phyloP scores from a whole-genome alignment of 2,797 vertebrate genomes.

The Sternarchorhynchus goeldii region DNA sequence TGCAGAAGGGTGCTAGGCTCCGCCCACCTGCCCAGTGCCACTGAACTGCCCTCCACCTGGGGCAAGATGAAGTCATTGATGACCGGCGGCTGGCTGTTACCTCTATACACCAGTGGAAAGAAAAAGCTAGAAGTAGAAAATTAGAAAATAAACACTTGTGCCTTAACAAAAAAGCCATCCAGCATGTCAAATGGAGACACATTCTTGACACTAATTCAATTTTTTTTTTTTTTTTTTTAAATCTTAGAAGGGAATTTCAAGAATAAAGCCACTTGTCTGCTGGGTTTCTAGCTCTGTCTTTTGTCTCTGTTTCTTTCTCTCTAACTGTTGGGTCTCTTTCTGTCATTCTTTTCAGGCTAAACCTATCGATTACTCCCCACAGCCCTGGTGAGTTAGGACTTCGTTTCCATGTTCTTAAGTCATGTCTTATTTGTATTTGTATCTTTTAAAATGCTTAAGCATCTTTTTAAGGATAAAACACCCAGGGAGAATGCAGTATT shows the following conservation, averaged over 20 bases:
- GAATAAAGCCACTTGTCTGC: neutral
- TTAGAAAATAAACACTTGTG: conserved; percentile 51
- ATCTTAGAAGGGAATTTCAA: conserved; percentile 20
- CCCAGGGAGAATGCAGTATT: neutral
- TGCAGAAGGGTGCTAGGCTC: neutral
- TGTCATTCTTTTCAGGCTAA: conserved; percentile 81
- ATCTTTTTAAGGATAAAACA: neutral
- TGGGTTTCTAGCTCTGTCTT: neutral
- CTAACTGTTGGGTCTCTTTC: conserved; percentile 2
- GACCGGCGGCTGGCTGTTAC: conserved; percentile 35
- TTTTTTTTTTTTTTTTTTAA: neutral
- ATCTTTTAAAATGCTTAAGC: neutral
- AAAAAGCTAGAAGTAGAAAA: conserved; percentile 58
- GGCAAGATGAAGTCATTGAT: conserved; percentile 46
- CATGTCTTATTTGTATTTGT: neutral
- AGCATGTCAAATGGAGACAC: neutral
- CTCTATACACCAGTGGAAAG: conserved; percentile 52
- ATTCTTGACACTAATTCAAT: conserved; percentile 17
- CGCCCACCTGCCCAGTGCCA: neutral
- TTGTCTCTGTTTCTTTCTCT: neutral
- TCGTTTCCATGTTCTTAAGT: conserved; percentile 35
- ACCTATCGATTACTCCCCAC: conserved; percentile 91
- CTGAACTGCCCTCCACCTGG: neutral
- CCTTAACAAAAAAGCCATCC: conserved; percentile 26
- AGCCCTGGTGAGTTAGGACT: conserved; percentile 84